Conservation (phyloP, 2,113 vertebrate genomes). For the Ameiurus melas region DNA sequence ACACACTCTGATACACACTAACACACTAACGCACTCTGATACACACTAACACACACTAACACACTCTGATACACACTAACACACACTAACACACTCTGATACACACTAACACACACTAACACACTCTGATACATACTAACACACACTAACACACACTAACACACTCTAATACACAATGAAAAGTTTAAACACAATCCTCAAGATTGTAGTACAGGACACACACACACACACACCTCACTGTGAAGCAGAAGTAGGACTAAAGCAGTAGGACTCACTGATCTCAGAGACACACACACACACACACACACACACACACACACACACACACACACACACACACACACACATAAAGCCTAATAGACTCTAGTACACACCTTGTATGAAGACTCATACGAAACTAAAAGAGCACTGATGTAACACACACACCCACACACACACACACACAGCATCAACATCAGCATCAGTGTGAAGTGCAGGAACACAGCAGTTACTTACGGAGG, state of each 20-base stretch:
- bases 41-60: background rate
- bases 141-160: no score
- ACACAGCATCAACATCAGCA: conserved; percentile 2
- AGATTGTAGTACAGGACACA: background rate
- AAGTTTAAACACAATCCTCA: conserved; percentile 1
- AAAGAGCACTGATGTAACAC: background rate
- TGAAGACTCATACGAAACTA: background rate
- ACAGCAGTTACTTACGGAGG: conserved; percentile 9
- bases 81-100: background rate
- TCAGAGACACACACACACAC: background rate
- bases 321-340: background rate
- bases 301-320: background rate
- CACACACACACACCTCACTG: background rate
- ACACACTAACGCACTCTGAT: no score
- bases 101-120: no score
- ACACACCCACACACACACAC: background rate
- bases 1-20: no score
- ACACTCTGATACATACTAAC: no score
- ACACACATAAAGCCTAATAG: conserved; percentile 2
- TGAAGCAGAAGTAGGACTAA: background rate
- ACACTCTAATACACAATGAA: background rate
- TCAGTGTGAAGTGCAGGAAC: conserved; percentile 25
- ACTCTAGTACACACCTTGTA: background rate
- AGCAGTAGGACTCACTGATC: background rate
- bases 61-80: no score